Evolutionary conservation across 2,888 invertebrate genomes (phyloP).

Genomic region (Erynnis tages): DNA sequence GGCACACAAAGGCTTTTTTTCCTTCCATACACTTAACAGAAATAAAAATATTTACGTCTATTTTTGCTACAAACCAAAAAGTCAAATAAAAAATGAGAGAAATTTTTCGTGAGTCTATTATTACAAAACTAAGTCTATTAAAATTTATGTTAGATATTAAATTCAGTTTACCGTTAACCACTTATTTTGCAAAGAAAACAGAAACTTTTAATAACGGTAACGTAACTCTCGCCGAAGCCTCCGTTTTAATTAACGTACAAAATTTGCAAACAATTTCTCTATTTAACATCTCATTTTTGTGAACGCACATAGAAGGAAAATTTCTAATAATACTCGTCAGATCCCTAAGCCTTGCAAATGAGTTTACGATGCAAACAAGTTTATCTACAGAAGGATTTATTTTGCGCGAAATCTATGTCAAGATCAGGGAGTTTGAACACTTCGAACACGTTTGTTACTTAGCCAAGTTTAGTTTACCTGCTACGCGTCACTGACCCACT

Average conservation of each 20-base stretch:
- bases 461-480: constrained; percentile 34
- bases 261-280: neutral
- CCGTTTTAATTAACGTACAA: neutral
- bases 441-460: constrained; percentile 59
- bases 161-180: no score
- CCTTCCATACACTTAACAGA: no score
- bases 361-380: constrained; percentile 56
- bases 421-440: constrained; percentile 70
- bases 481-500: constrained; percentile 59
- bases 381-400: constrained; percentile 64
- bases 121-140: no score
- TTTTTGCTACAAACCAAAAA: no score
- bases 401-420: constrained; percentile 70
- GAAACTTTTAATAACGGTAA: neutral
- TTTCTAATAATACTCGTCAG: neutral
- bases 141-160: no score
- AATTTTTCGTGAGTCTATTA: no score
- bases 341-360: constrained; percentile 48
- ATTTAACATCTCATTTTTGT: neutral
- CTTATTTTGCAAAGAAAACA: no score
- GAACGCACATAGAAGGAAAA: neutral
- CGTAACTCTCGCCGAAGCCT: neutral
- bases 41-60: no score
- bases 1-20: no score
- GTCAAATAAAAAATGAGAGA: no score